Evolutionary conservation across 2,113 vertebrate species (phyloP), one percentile per base, ranked within the genome.

Genomic region (Romanogobio albipinnatus): DNA sequence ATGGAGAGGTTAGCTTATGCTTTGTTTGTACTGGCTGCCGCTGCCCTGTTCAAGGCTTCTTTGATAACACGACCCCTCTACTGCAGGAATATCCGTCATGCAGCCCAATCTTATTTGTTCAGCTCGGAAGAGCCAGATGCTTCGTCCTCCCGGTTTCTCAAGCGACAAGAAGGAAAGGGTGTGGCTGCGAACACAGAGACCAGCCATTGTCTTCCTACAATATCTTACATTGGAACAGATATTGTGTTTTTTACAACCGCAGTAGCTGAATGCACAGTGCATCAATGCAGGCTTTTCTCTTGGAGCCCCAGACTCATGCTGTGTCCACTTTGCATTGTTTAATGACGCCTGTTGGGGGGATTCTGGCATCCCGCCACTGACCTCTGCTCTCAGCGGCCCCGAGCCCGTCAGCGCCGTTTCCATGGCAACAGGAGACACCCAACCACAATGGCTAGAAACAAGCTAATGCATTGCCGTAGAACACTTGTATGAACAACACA

Each of bases 51-150:
- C 47, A 8, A 62, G 86, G 82, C 51, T 24, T 49, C 39, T 51
- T 70, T 77, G 89, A 89, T 88, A 85, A 88, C 79, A 61, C 3
- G 70, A 29, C 49, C 81, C 68, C 68, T 10, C 29, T 45, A 39
- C 74, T 39, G 74, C 56, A 39, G 82, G 86, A 75, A 85, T 61
- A 76, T 77, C 82, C 24, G 39, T 81, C 78, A 24, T 76, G 58
- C 4, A n/a, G 39, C 62, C 76, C 56, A 71, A 89, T 91, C 89
- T 87, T 89, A 86, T 91, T 90, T 89, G 26, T 85, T 85, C 90
- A 90, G 89, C 84, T 71, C 49, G 19, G 56, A 78, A 75, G 62
- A 84, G 68, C 43, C 36, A 81, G 76, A 81, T 64, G 45, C 77
- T 79, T 43, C 66, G 22, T 80, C 76, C 61, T 64, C 36, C 36